A percentile compares a stretch with the other conserved stretches of the same genome.
phyloP scores from a whole-genome alignment of 2,888 invertebrate genomes.

The Tuberolachnus salignus region DNA sequence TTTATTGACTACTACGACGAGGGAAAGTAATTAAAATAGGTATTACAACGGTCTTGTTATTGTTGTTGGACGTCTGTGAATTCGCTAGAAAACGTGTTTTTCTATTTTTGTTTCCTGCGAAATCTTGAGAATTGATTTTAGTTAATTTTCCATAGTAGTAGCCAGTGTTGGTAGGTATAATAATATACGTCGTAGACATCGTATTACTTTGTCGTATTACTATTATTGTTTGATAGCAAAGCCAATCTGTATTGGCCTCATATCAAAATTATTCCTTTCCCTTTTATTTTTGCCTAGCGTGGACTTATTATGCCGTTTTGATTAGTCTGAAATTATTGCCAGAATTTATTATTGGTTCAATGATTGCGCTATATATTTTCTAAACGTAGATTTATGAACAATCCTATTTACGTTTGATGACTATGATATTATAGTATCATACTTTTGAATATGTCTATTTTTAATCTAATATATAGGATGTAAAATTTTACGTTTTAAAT shows the following conservation, averaged over 20 bases:
- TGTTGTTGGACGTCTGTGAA: not conserved
- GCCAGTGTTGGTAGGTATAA: not conserved
- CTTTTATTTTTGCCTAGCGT: not conserved
- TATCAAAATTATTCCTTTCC: constrained; percentile 13
- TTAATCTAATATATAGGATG: no score
- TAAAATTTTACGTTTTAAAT: no score
- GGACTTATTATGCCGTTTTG: not conserved
- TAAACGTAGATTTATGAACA: not conserved
- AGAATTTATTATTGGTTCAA: not conserved
- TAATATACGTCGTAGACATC: not conserved
- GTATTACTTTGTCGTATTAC: not conserved
- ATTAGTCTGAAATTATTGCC: not conserved
- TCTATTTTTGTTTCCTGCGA: not conserved
- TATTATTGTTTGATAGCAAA: not conserved
- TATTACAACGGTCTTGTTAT: not conserved
- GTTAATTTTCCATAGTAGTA: no score
- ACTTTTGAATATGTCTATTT: no score
- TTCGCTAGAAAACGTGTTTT: not conserved
- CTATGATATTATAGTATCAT: no score
- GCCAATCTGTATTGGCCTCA: not conserved
- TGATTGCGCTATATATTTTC: not conserved
- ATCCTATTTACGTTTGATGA: not conserved
- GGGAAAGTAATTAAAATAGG: constrained; percentile 9
- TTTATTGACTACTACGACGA: not conserved
- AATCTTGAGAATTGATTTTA: not conserved